Base-by-base conservation (phyloP, 2,888 invertebrate genomes). In the Luperina nickerlii region DNA sequence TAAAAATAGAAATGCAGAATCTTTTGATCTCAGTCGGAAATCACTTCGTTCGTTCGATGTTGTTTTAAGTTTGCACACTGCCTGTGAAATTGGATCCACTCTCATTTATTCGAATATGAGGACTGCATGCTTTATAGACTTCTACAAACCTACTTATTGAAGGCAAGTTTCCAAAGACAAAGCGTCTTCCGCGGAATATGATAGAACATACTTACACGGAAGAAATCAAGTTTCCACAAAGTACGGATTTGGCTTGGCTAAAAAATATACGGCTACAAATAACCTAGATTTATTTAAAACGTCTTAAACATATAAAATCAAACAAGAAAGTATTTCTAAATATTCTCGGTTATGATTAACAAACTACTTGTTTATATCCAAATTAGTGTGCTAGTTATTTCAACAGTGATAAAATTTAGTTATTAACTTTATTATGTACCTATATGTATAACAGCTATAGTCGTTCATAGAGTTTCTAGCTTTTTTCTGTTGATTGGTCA, bases 1-100 rank as follows among this genome's bases (percentile, higher is more conserved):
- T 73, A 69, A 69, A 87, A 81, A 84, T 85, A 87, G 66, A 86
- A 85, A 85, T 74, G 88, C 78, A 81, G 67, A 78, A 80, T 87
- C 76, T 87, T 76, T 87, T 79, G 79, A 87, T 87, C 79, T 87
- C 69, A 80, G 72, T 38, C 85, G 76, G 85, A 84, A 85, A 87
- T 84, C 87, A 85, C 45, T 84, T 87, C 66, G 76, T 74, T 83
- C 75, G 32, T 87, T 77, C 84, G 65, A 79, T 79, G 76, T 72
- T 85, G 68, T 79, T 86, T 83, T 68, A 84, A 82, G 83, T 84
- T 83, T 71, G 60, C 68, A 71, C 68, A 74, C 67, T 83, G 84
- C 27, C 60, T 73, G 67, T 65, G 63, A 76, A 60, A 78, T 74
- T 67, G 73, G 74, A 70, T 67, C 15, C 72, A 74, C 68, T 70